Evolutionary conservation across 2,888 invertebrate species (phyloP).

Genomic region (Gastracanthus pulcherrimus): DNA sequence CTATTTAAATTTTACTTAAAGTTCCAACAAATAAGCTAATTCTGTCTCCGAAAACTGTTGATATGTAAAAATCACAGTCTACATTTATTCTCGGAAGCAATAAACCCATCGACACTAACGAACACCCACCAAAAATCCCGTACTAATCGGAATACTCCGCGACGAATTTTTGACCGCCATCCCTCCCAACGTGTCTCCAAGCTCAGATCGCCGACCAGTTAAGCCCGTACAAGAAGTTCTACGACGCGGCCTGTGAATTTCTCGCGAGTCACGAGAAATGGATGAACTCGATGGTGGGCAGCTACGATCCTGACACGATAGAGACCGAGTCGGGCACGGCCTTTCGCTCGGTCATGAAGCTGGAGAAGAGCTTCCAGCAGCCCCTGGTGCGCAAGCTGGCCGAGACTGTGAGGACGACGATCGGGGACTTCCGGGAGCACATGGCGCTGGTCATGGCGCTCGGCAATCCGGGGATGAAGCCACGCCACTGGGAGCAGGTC

Average conservation of each 20-base stretch:
- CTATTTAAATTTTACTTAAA: no score
- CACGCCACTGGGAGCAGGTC: slow-evolving; percentile 95
- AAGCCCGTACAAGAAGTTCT: slow-evolving; percentile 91
- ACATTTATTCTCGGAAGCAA: no score
- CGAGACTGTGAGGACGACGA: slow-evolving; percentile 82
- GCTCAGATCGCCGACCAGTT: slow-evolving; percentile 85
- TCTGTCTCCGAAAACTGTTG: no score
- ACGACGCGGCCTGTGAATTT: slow-evolving; percentile 93
- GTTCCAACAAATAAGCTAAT: no score
- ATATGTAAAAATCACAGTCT: no score
- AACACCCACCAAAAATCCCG: no score
- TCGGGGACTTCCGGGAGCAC: slow-evolving; percentile 92
- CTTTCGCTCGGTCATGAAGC: slow-evolving; percentile 89
- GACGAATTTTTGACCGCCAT: no score
- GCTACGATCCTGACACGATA: slow-evolving; percentile 92
- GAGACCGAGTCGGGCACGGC: slow-evolving; percentile 86
- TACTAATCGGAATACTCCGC: no score
- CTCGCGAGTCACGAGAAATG: slow-evolving; percentile 89
- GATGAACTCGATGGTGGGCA: slow-evolving; percentile 89
- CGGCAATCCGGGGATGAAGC: slow-evolving; percentile 96
- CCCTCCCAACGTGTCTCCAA: no score
- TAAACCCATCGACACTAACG: no score
- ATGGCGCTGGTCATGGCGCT: slow-evolving; percentile 95
- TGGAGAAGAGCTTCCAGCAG: slow-evolving; percentile 89
- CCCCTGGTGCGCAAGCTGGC: slow-evolving; percentile 88